These are phyloP conservation scores for Lepidochrysops patricia DNA, from an alignment of 2,888 invertebrate genomes.

Conservation along the genomic window DNA sequence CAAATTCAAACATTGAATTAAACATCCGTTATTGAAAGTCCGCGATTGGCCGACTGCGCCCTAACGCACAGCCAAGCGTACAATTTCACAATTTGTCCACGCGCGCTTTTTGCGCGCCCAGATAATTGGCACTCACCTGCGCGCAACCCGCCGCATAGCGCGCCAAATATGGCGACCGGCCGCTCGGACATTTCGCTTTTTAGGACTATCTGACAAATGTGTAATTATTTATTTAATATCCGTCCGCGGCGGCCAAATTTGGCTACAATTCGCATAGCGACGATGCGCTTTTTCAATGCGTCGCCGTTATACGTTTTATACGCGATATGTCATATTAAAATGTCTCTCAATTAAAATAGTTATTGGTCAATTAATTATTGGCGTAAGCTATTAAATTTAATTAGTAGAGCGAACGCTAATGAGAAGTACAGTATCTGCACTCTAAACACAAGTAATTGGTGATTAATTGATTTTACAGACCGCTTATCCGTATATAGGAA, in stretches of 20 bases:
- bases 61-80: constrained; percentile 30
- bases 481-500: no score
- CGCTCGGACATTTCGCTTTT: constrained; percentile 59
- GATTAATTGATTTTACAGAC: neutral
- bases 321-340: constrained; percentile 17
- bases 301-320: constrained; percentile 20
- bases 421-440: neutral
- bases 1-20: neutral
- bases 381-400: neutral
- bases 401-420: neutral
- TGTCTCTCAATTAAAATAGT: constrained; percentile 14
- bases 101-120: constrained; percentile 58
- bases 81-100: constrained; percentile 73
- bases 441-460: neutral
- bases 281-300: constrained; percentile 43
- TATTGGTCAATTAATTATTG: constrained; percentile 13
- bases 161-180: constrained; percentile 59
- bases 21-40: constrained; percentile 1
- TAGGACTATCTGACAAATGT: constrained; percentile 72
- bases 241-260: constrained; percentile 51
- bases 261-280: constrained; percentile 65
- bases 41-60: constrained; percentile 15
- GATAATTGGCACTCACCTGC: constrained; percentile 70
- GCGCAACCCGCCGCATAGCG: constrained; percentile 39
- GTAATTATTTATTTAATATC: constrained; percentile 74